Percentiles rank a stretch among this genome's conserved stretches.
These are phyloP conservation scores for Phenacoccus solenopsis DNA, from an alignment of 1,140 invertebrate species.

Conservation along the genomic window DNA sequence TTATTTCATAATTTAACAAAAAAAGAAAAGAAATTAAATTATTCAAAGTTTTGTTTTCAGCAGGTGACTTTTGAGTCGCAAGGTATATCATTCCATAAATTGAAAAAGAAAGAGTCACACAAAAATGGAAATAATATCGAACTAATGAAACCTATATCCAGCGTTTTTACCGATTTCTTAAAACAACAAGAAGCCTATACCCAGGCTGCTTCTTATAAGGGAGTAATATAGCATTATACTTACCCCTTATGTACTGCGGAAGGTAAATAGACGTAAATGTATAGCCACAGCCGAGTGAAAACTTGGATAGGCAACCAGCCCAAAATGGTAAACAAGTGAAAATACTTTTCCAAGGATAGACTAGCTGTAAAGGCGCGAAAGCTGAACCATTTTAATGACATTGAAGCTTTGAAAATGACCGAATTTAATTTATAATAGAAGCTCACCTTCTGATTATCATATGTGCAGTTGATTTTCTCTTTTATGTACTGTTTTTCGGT, in stretches of 20 bases:
- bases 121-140: too few species aligned
- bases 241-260: background rate
- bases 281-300: background rate
- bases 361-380: background rate
- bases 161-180: background rate
- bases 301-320: conserved; percentile 38
- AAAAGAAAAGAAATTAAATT: too few species aligned
- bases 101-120: too few species aligned
- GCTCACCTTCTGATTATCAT: background rate
- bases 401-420: background rate
- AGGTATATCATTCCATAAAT: too few species aligned
- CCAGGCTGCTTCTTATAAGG: background rate
- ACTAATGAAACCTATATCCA: background rate
- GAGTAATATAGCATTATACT: background rate
- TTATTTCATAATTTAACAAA: too few species aligned
- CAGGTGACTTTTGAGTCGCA: too few species aligned
- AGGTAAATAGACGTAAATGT: background rate
- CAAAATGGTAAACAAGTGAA: conserved; percentile 75
- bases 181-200: background rate
- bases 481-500: background rate
- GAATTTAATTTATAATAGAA: too few species aligned
- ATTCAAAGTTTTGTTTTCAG: too few species aligned
- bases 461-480: background rate
- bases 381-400: background rate
- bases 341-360: conserved; percentile 60